Percentiles rank a stretch among this genome's conserved stretches.
Conservation (phyloP, 2,797 vertebrate genomes). For the Sebastes paucispinis region DNA sequence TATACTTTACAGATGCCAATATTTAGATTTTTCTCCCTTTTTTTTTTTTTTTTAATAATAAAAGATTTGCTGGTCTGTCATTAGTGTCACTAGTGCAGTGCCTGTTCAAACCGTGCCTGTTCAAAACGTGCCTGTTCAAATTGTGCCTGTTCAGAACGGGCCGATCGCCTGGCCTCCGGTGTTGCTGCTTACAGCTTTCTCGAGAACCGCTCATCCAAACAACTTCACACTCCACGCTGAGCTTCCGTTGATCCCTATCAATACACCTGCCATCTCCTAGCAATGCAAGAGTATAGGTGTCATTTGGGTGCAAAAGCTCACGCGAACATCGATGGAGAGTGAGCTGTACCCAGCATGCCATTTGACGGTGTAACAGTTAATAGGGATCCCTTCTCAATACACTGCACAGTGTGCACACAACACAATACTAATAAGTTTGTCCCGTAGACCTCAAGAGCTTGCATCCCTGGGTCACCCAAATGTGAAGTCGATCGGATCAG, state of each 20-base stretch:
- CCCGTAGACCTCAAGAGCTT: neutral
- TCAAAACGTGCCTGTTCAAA: neutral
- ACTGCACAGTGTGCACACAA: neutral
- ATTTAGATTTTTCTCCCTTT: slow-evolving; percentile 5
- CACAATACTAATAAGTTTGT: neutral
- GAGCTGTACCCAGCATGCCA: neutral
- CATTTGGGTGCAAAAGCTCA: neutral
- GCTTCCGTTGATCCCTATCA: neutral
- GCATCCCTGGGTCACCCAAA: neutral
- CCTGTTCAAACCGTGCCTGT: too few relatives aligned
- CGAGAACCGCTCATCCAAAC: neutral
- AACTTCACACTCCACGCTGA: neutral
- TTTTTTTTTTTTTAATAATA: too few relatives aligned
- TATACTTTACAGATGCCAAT: slow-evolving; percentile 8
- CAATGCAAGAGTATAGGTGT: neutral
- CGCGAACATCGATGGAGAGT: neutral
- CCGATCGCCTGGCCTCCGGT: neutral
- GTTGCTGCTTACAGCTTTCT: neutral
- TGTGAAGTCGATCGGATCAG: neutral
- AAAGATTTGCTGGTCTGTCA: too few relatives aligned
- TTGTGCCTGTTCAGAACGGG: neutral
- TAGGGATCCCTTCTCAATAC: neutral
- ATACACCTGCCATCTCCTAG: neutral
- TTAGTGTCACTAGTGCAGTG: too few relatives aligned
- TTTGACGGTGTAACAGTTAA: neutral